phyloP scores from a whole-genome alignment of 1,140 invertebrate genomes.

The Camponotus floridanus region DNA sequence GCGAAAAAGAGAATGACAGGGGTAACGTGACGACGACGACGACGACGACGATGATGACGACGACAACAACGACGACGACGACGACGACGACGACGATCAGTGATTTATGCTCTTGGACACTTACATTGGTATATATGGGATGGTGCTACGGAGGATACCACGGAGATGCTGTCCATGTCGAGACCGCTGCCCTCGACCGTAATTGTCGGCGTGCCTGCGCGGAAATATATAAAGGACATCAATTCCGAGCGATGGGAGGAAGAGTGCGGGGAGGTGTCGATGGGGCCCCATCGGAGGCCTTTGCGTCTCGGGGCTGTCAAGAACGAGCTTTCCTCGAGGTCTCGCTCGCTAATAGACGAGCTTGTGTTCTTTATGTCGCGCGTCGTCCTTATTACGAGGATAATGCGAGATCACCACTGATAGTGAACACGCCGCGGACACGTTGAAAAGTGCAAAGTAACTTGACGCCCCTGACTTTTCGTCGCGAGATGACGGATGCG shows the following conservation, averaged over 20 bases:
- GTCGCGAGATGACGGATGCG: slow-evolving; percentile 35
- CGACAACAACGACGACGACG: no score
- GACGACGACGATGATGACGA: background rate
- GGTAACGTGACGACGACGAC: slow-evolving; percentile 33
- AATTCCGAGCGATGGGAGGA: slow-evolving; percentile 22
- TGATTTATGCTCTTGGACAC: slow-evolving; percentile 83
- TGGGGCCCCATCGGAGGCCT: background rate
- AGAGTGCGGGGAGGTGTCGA: slow-evolving; percentile 6
- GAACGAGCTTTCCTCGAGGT: slow-evolving; percentile 56
- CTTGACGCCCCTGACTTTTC: slow-evolving; percentile 38
- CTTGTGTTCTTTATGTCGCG: slow-evolving; percentile 69
- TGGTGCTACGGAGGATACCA: slow-evolving; percentile 90
- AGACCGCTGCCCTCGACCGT: slow-evolving; percentile 89
- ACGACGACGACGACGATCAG: slow-evolving; percentile 62
- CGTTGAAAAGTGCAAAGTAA: slow-evolving; percentile 33
- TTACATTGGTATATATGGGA: slow-evolving; percentile 94
- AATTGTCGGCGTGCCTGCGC: slow-evolving; percentile 89
- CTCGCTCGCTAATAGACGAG: background rate
- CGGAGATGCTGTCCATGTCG: slow-evolving; percentile 91
- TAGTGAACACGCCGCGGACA: slow-evolving; percentile 23
- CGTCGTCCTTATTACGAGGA: background rate
- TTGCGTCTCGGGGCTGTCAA: slow-evolving; percentile 25
- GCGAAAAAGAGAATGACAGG: slow-evolving; percentile 16
- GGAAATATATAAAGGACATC: slow-evolving; percentile 79
- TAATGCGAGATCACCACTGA: slow-evolving; percentile 6